These are phyloP conservation scores for Stegastes partitus DNA, from an alignment of 2,113 vertebrate genomes.

Conservation along the genomic window DNA sequence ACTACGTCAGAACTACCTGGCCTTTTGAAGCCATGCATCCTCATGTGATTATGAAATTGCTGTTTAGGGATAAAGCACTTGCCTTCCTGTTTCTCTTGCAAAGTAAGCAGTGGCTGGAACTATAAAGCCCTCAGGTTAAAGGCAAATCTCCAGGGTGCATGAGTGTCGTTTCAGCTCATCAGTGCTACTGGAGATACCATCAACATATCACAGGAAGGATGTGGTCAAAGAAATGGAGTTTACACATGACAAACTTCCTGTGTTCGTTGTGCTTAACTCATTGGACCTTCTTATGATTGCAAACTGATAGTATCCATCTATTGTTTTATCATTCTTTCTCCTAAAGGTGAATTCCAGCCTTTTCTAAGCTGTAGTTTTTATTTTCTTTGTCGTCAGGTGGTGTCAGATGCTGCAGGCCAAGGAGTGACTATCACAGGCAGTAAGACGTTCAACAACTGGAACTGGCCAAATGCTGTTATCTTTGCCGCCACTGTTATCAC, in stretches of 20 bases:
- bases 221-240: slow-evolving; percentile 47
- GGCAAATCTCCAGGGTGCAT: slow-evolving; percentile 30
- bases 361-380: neutral
- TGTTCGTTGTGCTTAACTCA: slow-evolving; percentile 3
- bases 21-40: slow-evolving; percentile 36
- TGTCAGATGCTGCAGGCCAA: slow-evolving; percentile 93
- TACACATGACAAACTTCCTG: slow-evolving; percentile 36
- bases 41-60: slow-evolving; percentile 48
- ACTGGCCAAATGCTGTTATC: slow-evolving; percentile 98
- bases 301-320: neutral
- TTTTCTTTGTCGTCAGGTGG: slow-evolving; percentile 83
- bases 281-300: neutral
- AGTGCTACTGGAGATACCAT: slow-evolving; percentile 55
- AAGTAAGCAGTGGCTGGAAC: slow-evolving; percentile 50
- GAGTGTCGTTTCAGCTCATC: slow-evolving; percentile 56
- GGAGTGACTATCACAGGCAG: slow-evolving; percentile 95
- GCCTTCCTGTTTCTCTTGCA: slow-evolving; percentile 58
- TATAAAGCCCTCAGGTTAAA: slow-evolving; percentile 48
- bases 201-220: slow-evolving; percentile 72
- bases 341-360: neutral
- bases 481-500: slow-evolving; percentile 99
- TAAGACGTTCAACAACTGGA: slow-evolving; percentile 98
- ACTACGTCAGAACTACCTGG: slow-evolving; percentile 11
- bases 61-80: slow-evolving; percentile 52
- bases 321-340: neutral